Conservation (phyloP, 1,140 invertebrate species). For the Yoshiicerus persimilis region DNA sequence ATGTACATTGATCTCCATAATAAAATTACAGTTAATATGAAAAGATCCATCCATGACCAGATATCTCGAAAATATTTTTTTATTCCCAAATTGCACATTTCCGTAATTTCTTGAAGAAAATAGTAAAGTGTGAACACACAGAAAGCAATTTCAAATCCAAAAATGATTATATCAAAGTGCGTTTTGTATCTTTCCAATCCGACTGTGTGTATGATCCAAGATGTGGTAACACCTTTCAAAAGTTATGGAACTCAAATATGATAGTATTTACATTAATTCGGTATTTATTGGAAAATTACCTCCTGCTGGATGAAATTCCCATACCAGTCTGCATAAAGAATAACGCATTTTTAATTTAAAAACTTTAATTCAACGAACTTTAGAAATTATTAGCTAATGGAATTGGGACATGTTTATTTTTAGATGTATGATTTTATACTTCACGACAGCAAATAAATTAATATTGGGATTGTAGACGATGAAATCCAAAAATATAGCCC, state of each 20-base stretch:
- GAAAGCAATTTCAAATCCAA: slow-evolving; percentile 65
- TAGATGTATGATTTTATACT: slow-evolving; percentile 59
- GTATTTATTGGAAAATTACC: slow-evolving; percentile 48
- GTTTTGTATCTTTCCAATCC: slow-evolving; percentile 65
- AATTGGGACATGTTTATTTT: no score
- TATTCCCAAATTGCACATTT: slow-evolving; percentile 62
- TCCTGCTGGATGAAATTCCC: slow-evolving; percentile 71
- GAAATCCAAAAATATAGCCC: slow-evolving; percentile 72
- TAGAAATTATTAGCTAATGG: no score
- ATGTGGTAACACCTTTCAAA: slow-evolving; percentile 61
- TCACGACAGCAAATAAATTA: slow-evolving; percentile 70
- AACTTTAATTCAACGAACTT: no score
- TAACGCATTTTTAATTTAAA: no score
- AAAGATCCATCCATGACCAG: slow-evolving; percentile 68
- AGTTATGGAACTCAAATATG: no score
- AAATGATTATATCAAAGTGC: slow-evolving; percentile 56
- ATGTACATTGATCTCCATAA: no score
- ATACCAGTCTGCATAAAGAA: slow-evolving; percentile 60
- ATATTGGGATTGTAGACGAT: slow-evolving; percentile 74
- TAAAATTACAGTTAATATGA: slow-evolving; percentile 62
- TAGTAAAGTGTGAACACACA: slow-evolving; percentile 67
- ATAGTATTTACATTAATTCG: no score
- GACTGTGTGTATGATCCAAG: slow-evolving; percentile 61
- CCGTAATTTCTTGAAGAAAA: slow-evolving; percentile 66
- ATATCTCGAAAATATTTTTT: slow-evolving; percentile 62